Evolutionary conservation across 2,113 vertebrate species (phyloP), one percentile per base, ranked within the genome.

Genomic region (Vulpes vulpes): DNA sequence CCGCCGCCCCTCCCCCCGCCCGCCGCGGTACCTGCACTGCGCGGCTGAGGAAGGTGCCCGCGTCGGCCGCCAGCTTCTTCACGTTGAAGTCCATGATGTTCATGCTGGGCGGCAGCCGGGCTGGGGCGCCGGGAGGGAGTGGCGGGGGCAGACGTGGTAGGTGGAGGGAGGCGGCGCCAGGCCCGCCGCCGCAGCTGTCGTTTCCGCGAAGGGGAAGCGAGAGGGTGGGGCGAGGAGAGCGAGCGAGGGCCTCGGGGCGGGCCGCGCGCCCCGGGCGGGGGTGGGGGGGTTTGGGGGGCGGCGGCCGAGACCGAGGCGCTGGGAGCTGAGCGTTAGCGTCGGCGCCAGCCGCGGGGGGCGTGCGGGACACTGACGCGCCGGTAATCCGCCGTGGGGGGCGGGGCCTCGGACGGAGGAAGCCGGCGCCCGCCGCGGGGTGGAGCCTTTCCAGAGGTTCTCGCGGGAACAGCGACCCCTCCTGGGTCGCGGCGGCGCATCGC

Each of bases 11-110:
- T 27, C 23, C 64, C 15, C 25, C 16, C 32, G 17, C 65, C 25
- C 2, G 2, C 80, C 38, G 15, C 35, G 1, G 83, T 95, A 99
- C 99, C 99, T 99, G 99, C 35, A 99, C 99, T 0, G 99, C 99
- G 5, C 99, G 99, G 95, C 99, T 99, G 76, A 99, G 98, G 96
- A 99, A 99, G n/a, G 99, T 99, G 78, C 99, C 99, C 49, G 99
- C 99, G 96, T 99, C 99, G 8, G 99, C 99, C 73, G 99, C 99
- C n/a, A 99, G 96, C 94, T 99, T 99, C 98, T 99, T 99, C 16
- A 99, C 99, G 49, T 99, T 99, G 98, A 99, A 99, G 93, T 99
- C 99, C 99, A 99, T 99, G 82, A 98, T 98, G 97, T 98, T 98
- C 96, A 98, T 98, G 53, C 96, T 96, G 51, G 55, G 82, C 93